Percentiles rank a stretch among this genome's conserved stretches.
Evolutionary conservation across 2,113 vertebrate genomes (phyloP).

Genomic region (Uria lomvia): DNA sequence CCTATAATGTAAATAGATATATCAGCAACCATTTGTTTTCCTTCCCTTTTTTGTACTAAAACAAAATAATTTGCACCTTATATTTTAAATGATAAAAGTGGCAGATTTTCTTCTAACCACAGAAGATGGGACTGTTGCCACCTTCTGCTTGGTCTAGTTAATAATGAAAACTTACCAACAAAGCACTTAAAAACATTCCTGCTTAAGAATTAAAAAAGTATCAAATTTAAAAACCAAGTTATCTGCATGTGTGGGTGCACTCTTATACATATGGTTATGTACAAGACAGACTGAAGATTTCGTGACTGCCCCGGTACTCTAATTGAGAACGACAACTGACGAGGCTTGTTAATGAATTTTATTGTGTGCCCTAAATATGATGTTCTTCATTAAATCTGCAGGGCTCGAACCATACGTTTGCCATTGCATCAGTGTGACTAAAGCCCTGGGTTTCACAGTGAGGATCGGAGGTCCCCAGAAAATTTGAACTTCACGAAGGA

Average conservation of each 20-base stretch:
- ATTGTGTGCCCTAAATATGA: background rate
- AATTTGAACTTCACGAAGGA: background rate
- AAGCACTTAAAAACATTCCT: conserved; percentile 20
- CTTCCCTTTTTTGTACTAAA: background rate
- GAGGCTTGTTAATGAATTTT: background rate
- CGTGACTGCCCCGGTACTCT: background rate
- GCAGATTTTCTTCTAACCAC: background rate
- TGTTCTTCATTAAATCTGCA: background rate
- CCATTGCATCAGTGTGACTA: background rate
- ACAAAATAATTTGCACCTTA: background rate
- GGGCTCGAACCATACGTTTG: background rate
- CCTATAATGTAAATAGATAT: background rate
- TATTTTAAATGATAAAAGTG: background rate
- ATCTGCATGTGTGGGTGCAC: background rate
- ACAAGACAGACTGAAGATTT: background rate
- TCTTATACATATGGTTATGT: background rate
- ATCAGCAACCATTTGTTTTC: conserved; percentile 7
- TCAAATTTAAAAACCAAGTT: background rate
- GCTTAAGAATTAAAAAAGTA: conserved; percentile 14
- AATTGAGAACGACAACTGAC: background rate
- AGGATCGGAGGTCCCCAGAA: conserved; percentile 14
- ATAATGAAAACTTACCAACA: conserved; percentile 14
- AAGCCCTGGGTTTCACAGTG: conserved; percentile 26
- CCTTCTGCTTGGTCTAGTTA: conserved; percentile 2
- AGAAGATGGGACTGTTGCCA: background rate